These are phyloP conservation scores for Astreopora myriophthalma DNA, from an alignment of 64 coral and sea anemone genomes.

Conservation along the genomic window DNA sequence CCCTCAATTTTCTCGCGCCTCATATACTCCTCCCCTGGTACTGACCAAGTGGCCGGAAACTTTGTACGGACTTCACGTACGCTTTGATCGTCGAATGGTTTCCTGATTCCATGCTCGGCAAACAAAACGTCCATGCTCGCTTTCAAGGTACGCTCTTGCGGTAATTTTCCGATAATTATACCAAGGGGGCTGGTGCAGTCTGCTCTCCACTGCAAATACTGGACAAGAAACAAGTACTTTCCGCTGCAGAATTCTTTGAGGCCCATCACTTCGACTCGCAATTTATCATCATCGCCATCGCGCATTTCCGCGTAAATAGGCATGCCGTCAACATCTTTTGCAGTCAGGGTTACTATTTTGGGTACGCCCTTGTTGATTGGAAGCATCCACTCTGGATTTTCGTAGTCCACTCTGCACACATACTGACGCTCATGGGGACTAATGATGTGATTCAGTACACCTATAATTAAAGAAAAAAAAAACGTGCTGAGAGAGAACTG, in stretches of 20 bases:
- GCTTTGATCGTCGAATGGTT: slow-evolving; percentile 32
- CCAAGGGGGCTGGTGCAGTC: slow-evolving; percentile 61
- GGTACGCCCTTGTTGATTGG: slow-evolving; percentile 84
- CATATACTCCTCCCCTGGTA: slow-evolving; percentile 43
- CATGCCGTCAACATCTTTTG: slow-evolving; percentile 7
- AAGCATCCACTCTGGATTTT: slow-evolving; percentile 66
- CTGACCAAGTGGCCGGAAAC: slow-evolving; percentile 15
- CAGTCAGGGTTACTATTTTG: slow-evolving; percentile 67
- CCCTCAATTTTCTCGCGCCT: neutral
- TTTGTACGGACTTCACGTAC: neutral
- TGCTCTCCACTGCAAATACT: slow-evolving; percentile 75
- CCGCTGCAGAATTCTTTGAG: slow-evolving; percentile 53
- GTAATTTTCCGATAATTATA: slow-evolving; percentile 44
- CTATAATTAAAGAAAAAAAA: neutral
- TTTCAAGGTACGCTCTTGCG: neutral
- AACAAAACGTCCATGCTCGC: slow-evolving; percentile 55
- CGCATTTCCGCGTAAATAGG: slow-evolving; percentile 42
- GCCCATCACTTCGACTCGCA: neutral
- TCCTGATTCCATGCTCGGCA: slow-evolving; percentile 64
- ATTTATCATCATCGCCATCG: neutral
- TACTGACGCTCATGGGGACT: slow-evolving; percentile 80
- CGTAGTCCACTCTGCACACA: slow-evolving; percentile 66
- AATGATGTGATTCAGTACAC: slow-evolving; percentile 72
- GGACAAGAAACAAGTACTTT: slow-evolving; percentile 77
- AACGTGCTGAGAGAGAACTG: neutral